Evolutionary conservation across 2,113 vertebrate species (phyloP).

Genomic region (Saguinus midas): DNA sequence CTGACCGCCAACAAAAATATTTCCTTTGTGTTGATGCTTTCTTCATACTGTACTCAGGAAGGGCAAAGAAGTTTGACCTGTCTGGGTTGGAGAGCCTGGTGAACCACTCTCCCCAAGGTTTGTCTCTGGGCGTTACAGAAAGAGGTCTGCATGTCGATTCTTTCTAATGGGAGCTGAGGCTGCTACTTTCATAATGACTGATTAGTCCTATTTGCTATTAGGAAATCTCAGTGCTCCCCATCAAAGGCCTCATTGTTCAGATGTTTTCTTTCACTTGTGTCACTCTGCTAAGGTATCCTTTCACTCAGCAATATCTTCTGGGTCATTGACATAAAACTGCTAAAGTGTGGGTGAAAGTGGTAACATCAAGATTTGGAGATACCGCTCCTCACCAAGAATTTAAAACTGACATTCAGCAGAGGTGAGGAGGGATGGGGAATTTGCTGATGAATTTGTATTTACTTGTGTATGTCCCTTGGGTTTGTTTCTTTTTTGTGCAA

Average conservation of each 20-base stretch:
- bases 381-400: neutral
- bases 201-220: neutral
- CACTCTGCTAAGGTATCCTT: constrained; percentile 44
- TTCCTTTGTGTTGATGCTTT: constrained; percentile 51
- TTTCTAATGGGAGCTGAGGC: constrained; percentile 35
- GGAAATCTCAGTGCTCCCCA: constrained; percentile 6
- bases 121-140: neutral
- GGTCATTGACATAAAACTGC: neutral
- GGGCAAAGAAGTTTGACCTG: constrained; percentile 57
- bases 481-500: neutral
- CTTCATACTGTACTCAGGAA: constrained; percentile 48
- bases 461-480: neutral
- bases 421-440: neutral
- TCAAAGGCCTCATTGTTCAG: constrained; percentile 55
- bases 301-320: constrained; percentile 35
- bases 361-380: neutral
- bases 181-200: neutral
- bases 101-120: neutral
- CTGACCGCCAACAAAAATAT: constrained; percentile 63
- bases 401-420: neutral
- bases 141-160: neutral
- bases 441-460: neutral
- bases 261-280: neutral
- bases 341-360: neutral
- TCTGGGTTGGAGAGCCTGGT: neutral